phyloP scores from a whole-genome alignment of 1,140 invertebrate species.

The Diorhabda sublineata region DNA sequence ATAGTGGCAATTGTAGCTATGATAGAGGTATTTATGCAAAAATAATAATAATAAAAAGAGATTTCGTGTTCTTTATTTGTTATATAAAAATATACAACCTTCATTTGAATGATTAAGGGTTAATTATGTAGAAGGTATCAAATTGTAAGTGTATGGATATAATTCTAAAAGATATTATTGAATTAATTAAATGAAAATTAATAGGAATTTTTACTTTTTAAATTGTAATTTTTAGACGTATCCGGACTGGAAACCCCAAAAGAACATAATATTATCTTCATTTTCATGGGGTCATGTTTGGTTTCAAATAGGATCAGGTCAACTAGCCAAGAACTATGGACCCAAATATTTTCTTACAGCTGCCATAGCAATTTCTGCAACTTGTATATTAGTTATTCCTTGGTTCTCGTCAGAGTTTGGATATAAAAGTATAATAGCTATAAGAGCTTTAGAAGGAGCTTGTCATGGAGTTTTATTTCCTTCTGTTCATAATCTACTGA shows the following conservation, averaged over 20 bases:
- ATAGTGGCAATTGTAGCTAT: slow-evolving; percentile 36
- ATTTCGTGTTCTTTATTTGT: too few species aligned
- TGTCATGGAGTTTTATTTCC: slow-evolving; percentile 35
- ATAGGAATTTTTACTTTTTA: too few species aligned
- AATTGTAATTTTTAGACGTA: slow-evolving; percentile 8
- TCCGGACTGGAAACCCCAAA: slow-evolving; percentile 50
- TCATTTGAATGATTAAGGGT: too few species aligned
- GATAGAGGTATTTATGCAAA: not conserved
- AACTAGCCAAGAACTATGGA: slow-evolving; percentile 61
- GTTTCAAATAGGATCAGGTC: slow-evolving; percentile 62
- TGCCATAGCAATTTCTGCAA: slow-evolving; percentile 50
- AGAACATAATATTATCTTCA: slow-evolving; percentile 55
- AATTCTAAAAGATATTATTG: too few species aligned
- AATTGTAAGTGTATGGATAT: too few species aligned
- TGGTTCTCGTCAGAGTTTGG: slow-evolving; percentile 21
- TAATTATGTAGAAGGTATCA: too few species aligned
- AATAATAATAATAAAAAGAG: too few species aligned
- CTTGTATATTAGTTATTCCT: slow-evolving; percentile 51
- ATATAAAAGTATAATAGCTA: slow-evolving; percentile 27
- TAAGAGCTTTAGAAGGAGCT: slow-evolving; percentile 31
- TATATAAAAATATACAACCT: too few species aligned
- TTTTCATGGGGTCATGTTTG: slow-evolving; percentile 63
- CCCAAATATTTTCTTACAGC: slow-evolving; percentile 58
- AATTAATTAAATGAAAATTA: too few species aligned
- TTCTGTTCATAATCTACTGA: slow-evolving; percentile 28